Conservation (phyloP, 2,888 invertebrate genomes). For the Andricus curvator region DNA sequence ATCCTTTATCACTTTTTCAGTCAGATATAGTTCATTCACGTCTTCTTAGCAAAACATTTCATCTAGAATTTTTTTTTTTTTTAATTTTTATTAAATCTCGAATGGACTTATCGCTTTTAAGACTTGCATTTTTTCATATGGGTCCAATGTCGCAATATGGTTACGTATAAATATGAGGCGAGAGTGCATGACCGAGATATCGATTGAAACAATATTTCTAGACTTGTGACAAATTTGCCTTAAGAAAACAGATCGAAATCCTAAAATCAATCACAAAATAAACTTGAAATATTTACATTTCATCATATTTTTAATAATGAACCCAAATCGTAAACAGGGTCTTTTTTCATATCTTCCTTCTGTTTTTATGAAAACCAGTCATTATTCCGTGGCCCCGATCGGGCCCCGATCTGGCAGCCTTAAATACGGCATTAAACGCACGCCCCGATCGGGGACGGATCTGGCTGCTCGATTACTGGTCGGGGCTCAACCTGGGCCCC, state of each 20-base stretch:
- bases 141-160: slow-evolving; percentile 49
- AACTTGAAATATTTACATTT: too few relatives aligned
- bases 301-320: too few relatives aligned
- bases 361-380: too few relatives aligned
- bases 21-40: slow-evolving; percentile 27
- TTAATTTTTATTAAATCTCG: neutral
- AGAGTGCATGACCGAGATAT: slow-evolving; percentile 48
- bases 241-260: neutral
- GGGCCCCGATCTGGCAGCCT: too few relatives aligned
- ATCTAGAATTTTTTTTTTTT: neutral
- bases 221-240: neutral
- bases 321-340: too few relatives aligned
- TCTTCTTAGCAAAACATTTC: slow-evolving; percentile 7
- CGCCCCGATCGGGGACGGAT: too few relatives aligned
- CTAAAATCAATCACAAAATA: neutral
- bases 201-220: slow-evolving; percentile 18
- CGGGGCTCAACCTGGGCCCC: too few relatives aligned
- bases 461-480: too few relatives aligned
- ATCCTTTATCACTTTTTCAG: neutral
- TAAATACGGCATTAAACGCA: too few relatives aligned
- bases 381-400: too few relatives aligned
- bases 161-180: slow-evolving; percentile 52
- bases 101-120: slow-evolving; percentile 10
- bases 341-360: too few relatives aligned
- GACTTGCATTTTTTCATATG: slow-evolving; percentile 14